phyloP scores from a whole-genome alignment of 2,113 vertebrate genomes.

The Oryzias melastigma region DNA sequence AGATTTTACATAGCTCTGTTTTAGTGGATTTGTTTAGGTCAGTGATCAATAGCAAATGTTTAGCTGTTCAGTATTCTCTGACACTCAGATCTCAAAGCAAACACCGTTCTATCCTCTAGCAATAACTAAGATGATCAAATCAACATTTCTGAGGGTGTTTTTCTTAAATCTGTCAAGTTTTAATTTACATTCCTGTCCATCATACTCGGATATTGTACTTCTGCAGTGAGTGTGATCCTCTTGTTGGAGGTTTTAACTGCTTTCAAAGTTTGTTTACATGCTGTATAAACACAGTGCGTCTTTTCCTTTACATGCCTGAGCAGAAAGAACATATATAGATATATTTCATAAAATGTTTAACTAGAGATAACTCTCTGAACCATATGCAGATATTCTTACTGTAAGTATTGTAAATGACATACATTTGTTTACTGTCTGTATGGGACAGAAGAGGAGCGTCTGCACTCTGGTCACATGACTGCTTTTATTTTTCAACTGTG shows the following conservation, averaged over 20 bases:
- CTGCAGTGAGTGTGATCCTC: conserved; percentile 27
- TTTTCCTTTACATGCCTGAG: conserved; percentile 32
- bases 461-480: conserved; percentile 35
- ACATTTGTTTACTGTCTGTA: conserved; percentile 11
- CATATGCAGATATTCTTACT: conserved; percentile 21
- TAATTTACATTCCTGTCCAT: conserved; percentile 60
- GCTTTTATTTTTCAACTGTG: background rate
- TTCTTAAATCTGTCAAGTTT: background rate
- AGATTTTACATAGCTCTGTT: conserved; percentile 14
- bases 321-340: conserved; percentile 24
- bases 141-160: background rate
- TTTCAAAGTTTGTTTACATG: conserved; percentile 36
- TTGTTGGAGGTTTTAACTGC: conserved; percentile 43
- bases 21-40: conserved; percentile 19
- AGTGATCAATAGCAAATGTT: background rate
- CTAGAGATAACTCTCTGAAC: conserved; percentile 16
- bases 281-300: conserved; percentile 34
- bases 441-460: conserved; percentile 14
- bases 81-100: conserved; percentile 39
- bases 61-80: conserved; percentile 27
- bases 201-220: conserved; percentile 54
- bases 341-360: conserved; percentile 51
- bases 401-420: conserved; percentile 56
- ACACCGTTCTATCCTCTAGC: conserved; percentile 27
- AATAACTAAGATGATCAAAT: conserved; percentile 56